Evolutionary conservation across 2,888 invertebrate genomes (phyloP).

Genomic region (Nephrotoma guestfalica): DNA sequence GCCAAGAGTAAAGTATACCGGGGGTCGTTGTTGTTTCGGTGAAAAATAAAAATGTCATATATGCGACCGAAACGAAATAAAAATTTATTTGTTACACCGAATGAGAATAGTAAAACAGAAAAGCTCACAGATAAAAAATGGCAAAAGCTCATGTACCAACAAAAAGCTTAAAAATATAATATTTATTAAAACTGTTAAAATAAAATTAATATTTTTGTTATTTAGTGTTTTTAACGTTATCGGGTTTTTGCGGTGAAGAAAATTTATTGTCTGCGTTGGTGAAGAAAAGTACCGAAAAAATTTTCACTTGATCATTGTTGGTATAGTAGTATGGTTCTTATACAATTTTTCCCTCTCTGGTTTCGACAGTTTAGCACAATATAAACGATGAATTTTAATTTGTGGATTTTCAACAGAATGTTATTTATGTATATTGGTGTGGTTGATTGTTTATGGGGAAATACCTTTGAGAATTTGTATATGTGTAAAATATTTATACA

Average conservation of each 20-base stretch:
- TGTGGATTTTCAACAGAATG: background rate
- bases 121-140: background rate
- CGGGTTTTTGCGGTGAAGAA: background rate
- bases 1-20: background rate
- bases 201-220: background rate
- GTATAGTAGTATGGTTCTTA: background rate
- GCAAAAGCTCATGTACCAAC: background rate
- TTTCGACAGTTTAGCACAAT: background rate
- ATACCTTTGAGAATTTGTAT: background rate
- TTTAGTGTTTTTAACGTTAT: background rate
- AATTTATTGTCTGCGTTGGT: background rate
- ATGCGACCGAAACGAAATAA: background rate
- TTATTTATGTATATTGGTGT: background rate
- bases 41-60: background rate
- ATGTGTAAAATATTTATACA: background rate
- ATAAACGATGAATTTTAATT: background rate
- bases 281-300: background rate
- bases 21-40: background rate
- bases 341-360: background rate
- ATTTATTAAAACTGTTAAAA: background rate
- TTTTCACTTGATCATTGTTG: background rate
- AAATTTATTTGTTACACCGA: background rate
- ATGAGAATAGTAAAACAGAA: background rate
- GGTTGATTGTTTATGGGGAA: background rate
- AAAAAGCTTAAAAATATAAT: background rate